Percentiles rank a stretch among this genome's conserved stretches.
These are phyloP conservation scores for Maniola jurtina DNA, from an alignment of 1,140 invertebrate species.

Conservation along the genomic window DNA sequence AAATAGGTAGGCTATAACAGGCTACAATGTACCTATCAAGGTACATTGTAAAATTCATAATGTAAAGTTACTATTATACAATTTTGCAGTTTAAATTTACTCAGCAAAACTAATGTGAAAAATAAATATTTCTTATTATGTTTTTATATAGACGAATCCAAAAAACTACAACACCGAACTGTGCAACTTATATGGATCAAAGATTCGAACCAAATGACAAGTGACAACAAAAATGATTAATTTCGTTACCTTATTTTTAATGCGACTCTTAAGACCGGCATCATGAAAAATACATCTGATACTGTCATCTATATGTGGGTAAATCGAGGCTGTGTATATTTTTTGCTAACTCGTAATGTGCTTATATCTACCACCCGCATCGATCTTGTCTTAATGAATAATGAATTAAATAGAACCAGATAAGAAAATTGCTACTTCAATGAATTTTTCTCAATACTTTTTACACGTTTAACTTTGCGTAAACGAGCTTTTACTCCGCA, in stretches of 20 bases:
- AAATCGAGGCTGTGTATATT: conserved; percentile 38
- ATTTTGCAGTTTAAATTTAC: too few relatives aligned
- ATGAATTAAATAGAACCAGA: conserved; percentile 48
- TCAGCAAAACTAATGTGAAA: too few relatives aligned
- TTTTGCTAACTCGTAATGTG: conserved; percentile 47
- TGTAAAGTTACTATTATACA: too few relatives aligned
- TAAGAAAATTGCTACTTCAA: conserved; percentile 41
- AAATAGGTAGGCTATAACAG: too few relatives aligned
- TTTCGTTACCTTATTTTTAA: conserved; percentile 30
- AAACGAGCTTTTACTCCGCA: background rate
- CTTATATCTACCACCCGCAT: conserved; percentile 55
- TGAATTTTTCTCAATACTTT: conserved; percentile 32
- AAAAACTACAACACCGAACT: background rate
- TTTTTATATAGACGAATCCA: too few relatives aligned
- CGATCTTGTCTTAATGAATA: conserved; percentile 51
- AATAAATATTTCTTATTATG: too few relatives aligned
- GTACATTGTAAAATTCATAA: too few relatives aligned
- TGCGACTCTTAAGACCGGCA: conserved; percentile 25
- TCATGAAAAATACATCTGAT: conserved; percentile 43
- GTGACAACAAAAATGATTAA: conserved; percentile 37
- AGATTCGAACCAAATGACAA: conserved; percentile 13
- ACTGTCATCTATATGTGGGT: conserved; percentile 43
- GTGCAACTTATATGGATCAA: conserved; percentile 2
- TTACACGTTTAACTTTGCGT: conserved; percentile 14
- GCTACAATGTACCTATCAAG: too few relatives aligned